Conservation (phyloP, 2,888 invertebrate genomes). For the Drosophila limbata region DNA sequence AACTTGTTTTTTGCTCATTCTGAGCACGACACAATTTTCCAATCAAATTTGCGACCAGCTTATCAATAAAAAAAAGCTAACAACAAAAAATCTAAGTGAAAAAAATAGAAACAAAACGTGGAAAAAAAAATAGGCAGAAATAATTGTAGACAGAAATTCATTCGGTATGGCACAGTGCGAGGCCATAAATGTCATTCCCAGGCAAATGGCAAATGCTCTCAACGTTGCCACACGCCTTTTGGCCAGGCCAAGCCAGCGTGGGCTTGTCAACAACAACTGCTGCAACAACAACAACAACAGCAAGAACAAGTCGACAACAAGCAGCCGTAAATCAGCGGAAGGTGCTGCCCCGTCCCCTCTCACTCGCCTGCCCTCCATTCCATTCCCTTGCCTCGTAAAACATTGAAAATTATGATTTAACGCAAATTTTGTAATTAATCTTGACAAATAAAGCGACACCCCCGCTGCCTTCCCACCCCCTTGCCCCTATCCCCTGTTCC, state of each 20-base stretch:
- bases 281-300: constrained; percentile 18
- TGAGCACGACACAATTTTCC: constrained; percentile 10
- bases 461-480: constrained; percentile 3
- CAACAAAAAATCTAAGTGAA: neutral
- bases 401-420: constrained; percentile 76
- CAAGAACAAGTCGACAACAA: constrained; percentile 36
- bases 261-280: constrained; percentile 52
- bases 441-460: constrained; percentile 74
- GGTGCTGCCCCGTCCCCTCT: constrained; percentile 20
- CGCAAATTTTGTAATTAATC: constrained; percentile 80
- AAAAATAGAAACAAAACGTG: neutral
- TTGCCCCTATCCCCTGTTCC: neutral
- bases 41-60: constrained; percentile 31
- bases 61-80: constrained; percentile 32
- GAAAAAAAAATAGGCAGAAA: constrained; percentile 19
- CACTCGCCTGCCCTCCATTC: neutral
- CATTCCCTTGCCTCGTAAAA: constrained; percentile 47
- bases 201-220: constrained; percentile 54
- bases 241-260: constrained; percentile 32
- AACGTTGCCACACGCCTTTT: constrained; percentile 56
- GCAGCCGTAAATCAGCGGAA: constrained; percentile 59
- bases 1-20: constrained; percentile 6
- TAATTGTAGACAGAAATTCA: constrained; percentile 33
- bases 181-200: constrained; percentile 67
- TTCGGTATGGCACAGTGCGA: constrained; percentile 41